Evolutionary conservation across 2,888 invertebrate genomes (phyloP), one percentile per base, ranked within the genome.

Genomic region (Helobdella robusta): DNA sequence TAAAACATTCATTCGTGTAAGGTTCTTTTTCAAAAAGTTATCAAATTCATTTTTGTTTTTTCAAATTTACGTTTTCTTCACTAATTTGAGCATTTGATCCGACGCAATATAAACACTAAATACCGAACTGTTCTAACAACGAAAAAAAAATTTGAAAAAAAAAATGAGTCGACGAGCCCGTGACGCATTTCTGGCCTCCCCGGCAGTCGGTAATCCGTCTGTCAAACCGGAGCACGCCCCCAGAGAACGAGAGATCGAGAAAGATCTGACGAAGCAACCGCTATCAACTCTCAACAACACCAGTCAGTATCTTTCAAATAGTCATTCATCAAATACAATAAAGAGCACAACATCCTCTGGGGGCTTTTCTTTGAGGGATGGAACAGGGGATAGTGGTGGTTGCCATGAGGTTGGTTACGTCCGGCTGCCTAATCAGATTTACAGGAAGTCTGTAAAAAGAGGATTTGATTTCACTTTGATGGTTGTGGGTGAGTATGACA

Each of bases 381-480:
- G n/a, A n/a, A n/a, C n/a, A n/a, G n/a, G n/a, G n/a, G n/a, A n/a
- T n/a, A n/a, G n/a, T n/a, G 15, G 11, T 23, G 62, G 50, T 23
- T 67, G 68, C 3, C 66, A 67, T 18, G 70, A 70, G 54, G 71
- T 71, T 2, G 72, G 72, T 6, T 72, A 70, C 35, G 72, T 69
- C 28, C 70, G 68, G 58, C 66, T 72, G 2, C 70, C 70, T 32
- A 71, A 72, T 58, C 70, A 72, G 54, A 68, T 72, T 11, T 72
- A 71, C 63, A 50, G 71, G 59, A 72, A 71, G 61, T 63, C 71
- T 1, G 71, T 72, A n/a, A 71, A 72, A 46, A 66, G 63, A 62
- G 72, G 72, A n/a, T 72, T 72, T 58, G 72, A 72, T 34, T 72
- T 72, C 65, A 72, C 69, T 8, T 62, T 72, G 2, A 70, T 72